Evolutionary conservation across 2,888 invertebrate genomes (phyloP).

Genomic region (Penaeus monodon): DNA sequence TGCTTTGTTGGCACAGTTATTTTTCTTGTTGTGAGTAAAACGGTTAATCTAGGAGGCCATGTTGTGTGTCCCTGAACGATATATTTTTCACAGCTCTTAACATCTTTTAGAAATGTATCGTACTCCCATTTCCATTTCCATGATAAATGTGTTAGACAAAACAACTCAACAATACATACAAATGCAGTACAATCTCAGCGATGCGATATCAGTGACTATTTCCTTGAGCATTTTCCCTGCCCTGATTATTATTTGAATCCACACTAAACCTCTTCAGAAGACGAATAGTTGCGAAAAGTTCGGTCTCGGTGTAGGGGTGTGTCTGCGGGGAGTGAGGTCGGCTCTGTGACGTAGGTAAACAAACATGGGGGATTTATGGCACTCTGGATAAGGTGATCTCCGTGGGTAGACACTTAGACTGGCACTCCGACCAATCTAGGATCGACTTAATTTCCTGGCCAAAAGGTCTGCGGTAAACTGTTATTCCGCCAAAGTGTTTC

Average conservation of each 20-base stretch:
- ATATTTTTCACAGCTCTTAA: too few species aligned
- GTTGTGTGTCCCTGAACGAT: background rate
- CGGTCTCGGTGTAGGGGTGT: background rate
- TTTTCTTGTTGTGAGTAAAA: slow-evolving; percentile 37
- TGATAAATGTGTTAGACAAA: too few species aligned
- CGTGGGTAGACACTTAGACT: slow-evolving; percentile 46
- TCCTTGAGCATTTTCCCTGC: too few species aligned
- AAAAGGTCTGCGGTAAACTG: slow-evolving; percentile 20
- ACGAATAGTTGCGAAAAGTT: background rate
- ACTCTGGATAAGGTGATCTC: slow-evolving; percentile 54
- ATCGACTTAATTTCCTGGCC: slow-evolving; percentile 50
- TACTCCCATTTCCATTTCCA: too few species aligned
- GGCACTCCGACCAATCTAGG: slow-evolving; percentile 41
- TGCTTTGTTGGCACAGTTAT: slow-evolving; percentile 29
- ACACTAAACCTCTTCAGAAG: too few species aligned
- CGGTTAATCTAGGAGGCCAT: slow-evolving; percentile 30
- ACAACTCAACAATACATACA: too few species aligned
- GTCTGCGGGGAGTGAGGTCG: slow-evolving; percentile 34
- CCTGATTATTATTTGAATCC: too few species aligned
- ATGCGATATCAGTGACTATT: too few species aligned
- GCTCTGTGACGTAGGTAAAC: slow-evolving; percentile 52
- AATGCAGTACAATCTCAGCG: too few species aligned
- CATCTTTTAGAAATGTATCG: too few species aligned
- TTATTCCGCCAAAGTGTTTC: slow-evolving; percentile 17
- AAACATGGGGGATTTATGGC: slow-evolving; percentile 58